Percentiles rank a stretch among this genome's conserved stretches.
Evolutionary conservation across 2,113 vertebrate genomes (phyloP).

Genomic region (Plecotus auritus): DNA sequence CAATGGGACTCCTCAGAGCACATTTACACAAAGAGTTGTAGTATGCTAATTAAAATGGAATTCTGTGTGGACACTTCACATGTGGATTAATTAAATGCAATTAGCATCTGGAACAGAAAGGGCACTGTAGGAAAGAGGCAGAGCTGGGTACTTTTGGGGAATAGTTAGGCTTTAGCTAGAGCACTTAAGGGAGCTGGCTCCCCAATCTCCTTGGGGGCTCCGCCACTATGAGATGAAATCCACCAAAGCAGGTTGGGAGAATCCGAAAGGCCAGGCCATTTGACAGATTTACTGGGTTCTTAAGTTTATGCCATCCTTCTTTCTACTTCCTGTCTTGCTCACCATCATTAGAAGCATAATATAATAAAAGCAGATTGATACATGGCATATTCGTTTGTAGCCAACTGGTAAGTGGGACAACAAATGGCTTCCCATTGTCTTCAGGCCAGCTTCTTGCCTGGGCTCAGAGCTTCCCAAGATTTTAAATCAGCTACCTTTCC

Average conservation of each 20-base stretch:
- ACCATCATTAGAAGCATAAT: background rate
- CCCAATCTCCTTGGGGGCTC: background rate
- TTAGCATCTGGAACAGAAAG: slow-evolving; percentile 23
- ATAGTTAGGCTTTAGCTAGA: background rate
- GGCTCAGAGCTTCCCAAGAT: background rate
- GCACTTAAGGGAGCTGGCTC: background rate
- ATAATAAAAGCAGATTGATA: background rate
- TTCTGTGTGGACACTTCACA: slow-evolving; percentile 54
- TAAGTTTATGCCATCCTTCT: background rate
- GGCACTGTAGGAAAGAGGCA: background rate
- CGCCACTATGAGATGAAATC: background rate
- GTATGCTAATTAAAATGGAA: slow-evolving; percentile 61
- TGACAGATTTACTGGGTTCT: background rate
- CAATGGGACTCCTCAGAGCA: slow-evolving; percentile 52
- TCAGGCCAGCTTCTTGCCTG: background rate
- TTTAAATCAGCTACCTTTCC: background rate
- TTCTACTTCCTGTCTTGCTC: background rate
- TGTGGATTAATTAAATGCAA: slow-evolving; percentile 52
- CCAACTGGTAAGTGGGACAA: background rate
- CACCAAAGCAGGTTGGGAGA: background rate
- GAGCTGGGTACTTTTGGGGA: background rate
- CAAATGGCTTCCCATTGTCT: background rate
- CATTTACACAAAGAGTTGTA: slow-evolving; percentile 9
- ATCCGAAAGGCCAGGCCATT: background rate
- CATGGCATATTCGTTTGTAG: background rate